Evolutionary conservation across 2,888 invertebrate genomes (phyloP), one percentile per base, ranked within the genome.

Genomic region (Tipula helvola): DNA sequence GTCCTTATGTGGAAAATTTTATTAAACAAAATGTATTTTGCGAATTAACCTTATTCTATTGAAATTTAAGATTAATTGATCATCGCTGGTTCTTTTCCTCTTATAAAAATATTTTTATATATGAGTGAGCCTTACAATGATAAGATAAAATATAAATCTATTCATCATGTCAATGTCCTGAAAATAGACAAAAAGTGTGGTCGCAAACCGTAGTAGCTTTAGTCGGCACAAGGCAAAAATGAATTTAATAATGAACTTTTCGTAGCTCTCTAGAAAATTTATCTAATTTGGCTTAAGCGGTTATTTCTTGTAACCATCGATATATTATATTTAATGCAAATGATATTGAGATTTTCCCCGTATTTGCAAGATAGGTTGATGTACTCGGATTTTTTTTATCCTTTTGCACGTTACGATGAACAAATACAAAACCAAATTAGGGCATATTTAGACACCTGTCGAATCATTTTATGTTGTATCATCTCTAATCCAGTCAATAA

Each of bases 11-110:
- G 7, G 44, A 44, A 16, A 52, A 52, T 52, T 10, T 10, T 71
- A n/a, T 18, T 28, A 71, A 10, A 3, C 18, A 28, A 71, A 71
- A 71, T 57, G 16, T 57, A 16, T 57, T 28, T 10, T 28, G 71
- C 71, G 71, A 71, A 71, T 71, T 71, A 71, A 71, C 71, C 71
- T 28, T 71, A 71, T 71, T 71, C 71, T 71, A 28, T 71, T 10
- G 71, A 71, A 71, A 71, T 71, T 71, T 71, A 71, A 71, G 71
- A 71, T 71, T 71, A 71, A 71, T 71, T 71, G 71, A 71, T 71
- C 10, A 28, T 71, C 71, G 71, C 10, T 71, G 71, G 71, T 71
- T 71, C 28, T 28, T 71, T 71, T 52, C 7, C 7, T n/a, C 10
- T 44, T 4, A 3, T n/a, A 47, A 3, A 5, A 47, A 28, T 28